Conservation (phyloP, 2,113 vertebrate genomes). For the Globicephala melas region DNA sequence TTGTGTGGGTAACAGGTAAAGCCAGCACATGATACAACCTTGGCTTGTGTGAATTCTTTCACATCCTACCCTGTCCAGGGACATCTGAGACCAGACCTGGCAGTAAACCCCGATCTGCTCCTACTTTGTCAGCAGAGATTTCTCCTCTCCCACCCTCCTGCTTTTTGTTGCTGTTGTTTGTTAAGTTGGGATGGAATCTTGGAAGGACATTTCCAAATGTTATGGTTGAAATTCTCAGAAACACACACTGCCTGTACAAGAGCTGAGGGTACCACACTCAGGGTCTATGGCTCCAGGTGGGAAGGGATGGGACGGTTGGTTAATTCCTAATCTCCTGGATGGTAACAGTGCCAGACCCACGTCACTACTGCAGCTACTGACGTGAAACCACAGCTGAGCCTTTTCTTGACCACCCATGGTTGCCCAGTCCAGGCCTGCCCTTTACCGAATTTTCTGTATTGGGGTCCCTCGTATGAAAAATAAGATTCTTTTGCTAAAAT, state of each 20-base stretch:
- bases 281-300: not conserved
- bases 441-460: not conserved
- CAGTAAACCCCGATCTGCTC: too few species aligned
- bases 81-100: too few species aligned
- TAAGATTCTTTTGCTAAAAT: not conserved
- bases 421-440: not conserved
- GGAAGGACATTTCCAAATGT: not conserved
- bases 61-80: not conserved
- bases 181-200: not conserved
- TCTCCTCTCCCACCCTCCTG: not conserved
- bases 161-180: not conserved
- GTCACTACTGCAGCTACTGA: not conserved
- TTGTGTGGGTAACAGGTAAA: not conserved
- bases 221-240: not conserved
- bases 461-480: conserved; percentile 15
- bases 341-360: rapidly evolving
- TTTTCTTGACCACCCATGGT: not conserved
- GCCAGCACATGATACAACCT: rapidly evolving
- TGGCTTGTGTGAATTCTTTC: not conserved
- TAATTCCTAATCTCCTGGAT: not conserved
- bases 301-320: not conserved
- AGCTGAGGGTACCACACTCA: rapidly evolving
- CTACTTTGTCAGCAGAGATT: not conserved
- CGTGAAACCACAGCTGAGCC: not conserved
- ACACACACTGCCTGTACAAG: too few species aligned